Conservation (phyloP, 2,888 invertebrate genomes). For the Nomada ruficornis region DNA sequence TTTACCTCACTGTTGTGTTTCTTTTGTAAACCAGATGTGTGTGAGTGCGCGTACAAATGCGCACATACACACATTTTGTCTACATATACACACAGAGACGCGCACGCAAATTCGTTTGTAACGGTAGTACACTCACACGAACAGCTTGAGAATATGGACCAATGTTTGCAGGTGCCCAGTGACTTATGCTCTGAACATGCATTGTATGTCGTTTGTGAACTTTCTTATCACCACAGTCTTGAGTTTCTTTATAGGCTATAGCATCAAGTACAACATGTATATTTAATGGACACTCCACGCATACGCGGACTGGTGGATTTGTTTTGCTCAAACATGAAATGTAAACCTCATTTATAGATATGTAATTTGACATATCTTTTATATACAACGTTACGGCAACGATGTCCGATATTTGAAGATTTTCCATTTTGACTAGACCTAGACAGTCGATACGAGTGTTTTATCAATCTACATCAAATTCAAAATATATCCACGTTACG, state of each 20-base stretch:
- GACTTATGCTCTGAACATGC: conserved; percentile 98
- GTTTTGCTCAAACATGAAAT: conserved; percentile 89
- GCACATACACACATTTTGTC: conserved; percentile 55
- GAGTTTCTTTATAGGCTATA: conserved; percentile 86
- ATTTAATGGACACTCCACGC: conserved; percentile 92
- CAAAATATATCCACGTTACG: conserved; percentile 10
- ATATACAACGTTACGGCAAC: conserved; percentile 94
- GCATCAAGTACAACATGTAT: conserved; percentile 92
- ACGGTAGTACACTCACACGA: conserved; percentile 86
- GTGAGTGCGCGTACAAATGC: conserved; percentile 47
- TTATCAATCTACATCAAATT: conserved; percentile 21
- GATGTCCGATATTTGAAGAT: conserved; percentile 86
- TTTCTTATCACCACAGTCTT: conserved; percentile 75
- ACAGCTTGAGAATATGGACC: conserved; percentile 98
- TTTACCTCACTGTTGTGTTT: conserved; percentile 58
- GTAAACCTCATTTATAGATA: conserved; percentile 91
- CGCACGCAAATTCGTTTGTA: conserved; percentile 55
- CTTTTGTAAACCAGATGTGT: conserved; percentile 59
- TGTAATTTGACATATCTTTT: conserved; percentile 92
- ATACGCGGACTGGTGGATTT: conserved; percentile 94
- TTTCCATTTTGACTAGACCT: conserved; percentile 81
- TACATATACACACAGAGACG: conserved; percentile 49
- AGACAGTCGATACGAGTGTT: conserved; percentile 32
- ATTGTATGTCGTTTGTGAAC: conserved; percentile 88
- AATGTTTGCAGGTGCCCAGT: conserved; percentile 99